phyloP scores from a whole-genome alignment of 2,113 vertebrate genomes.

The Phyllostomus hastatus region DNA sequence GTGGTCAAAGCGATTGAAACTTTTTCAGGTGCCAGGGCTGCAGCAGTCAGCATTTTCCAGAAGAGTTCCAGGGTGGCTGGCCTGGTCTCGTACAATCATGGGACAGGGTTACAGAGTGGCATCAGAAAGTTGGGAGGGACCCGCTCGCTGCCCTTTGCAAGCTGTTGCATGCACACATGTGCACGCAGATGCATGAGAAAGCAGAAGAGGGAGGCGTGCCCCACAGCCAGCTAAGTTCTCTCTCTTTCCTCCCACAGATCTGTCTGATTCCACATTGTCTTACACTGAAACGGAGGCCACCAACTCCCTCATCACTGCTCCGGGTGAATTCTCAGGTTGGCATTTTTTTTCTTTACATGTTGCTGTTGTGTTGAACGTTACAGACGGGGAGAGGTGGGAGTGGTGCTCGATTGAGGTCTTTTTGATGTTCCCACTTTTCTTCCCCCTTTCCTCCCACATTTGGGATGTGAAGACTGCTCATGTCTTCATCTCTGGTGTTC shows the following conservation, averaged over 20 bases:
- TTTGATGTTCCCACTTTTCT: not conserved
- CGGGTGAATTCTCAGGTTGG: conserved; percentile 97
- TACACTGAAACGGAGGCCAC: conserved; percentile 99
- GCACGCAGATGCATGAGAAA: not conserved
- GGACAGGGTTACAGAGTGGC: not conserved
- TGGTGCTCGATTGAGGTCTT: not conserved
- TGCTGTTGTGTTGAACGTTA: not conserved
- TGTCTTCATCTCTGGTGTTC: not conserved
- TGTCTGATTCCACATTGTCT: conserved; percentile 98
- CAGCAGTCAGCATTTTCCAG: conserved; percentile 26
- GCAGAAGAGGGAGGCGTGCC: not conserved
- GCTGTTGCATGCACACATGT: not conserved
- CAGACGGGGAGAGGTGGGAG: not conserved
- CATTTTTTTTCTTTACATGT: not conserved
- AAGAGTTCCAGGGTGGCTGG: not conserved
- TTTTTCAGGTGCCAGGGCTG: conserved; percentile 59
- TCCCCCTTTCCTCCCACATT: not conserved
- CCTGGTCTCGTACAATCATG: not conserved
- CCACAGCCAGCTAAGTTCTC: conserved; percentile 16
- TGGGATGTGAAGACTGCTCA: not conserved
- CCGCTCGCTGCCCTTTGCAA: not conserved
- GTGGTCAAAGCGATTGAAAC: conserved; percentile 74
- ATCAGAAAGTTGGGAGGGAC: not conserved
- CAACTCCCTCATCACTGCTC: conserved; percentile 90
- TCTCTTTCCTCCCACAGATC: conserved; percentile 82